Conservation (phyloP, 2,888 invertebrate species). For the Morinoia aosen region DNA sequence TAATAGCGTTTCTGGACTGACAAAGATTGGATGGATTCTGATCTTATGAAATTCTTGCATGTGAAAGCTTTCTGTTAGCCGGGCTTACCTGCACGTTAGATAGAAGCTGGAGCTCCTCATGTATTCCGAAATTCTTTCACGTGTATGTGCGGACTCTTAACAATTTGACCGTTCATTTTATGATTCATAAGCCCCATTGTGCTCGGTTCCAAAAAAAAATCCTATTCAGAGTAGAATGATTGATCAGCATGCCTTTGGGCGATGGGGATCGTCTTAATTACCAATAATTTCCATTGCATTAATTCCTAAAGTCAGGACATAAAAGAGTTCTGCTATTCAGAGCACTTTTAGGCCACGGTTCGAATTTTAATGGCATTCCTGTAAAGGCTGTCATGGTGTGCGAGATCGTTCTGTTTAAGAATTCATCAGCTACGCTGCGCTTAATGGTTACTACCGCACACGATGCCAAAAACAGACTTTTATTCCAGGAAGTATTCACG, state of each 20-base stretch:
- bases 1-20: neutral
- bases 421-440: neutral
- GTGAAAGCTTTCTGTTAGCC: neutral
- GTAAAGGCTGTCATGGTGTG: neutral
- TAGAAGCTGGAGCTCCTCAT: neutral
- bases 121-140: neutral
- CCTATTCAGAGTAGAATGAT: neutral
- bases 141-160: neutral
- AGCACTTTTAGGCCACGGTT: neutral
- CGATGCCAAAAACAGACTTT: neutral
- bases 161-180: neutral
- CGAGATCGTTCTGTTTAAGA: neutral
- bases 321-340: neutral
- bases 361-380: conserved; percentile 17
- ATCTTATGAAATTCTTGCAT: neutral
- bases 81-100: neutral
- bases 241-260: neutral
- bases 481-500: neutral
- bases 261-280: neutral
- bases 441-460: neutral
- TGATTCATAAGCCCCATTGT: neutral
- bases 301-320: neutral
- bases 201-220: neutral
- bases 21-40: conserved; percentile 12
- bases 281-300: conserved; percentile 12